Percentiles rank a stretch among this genome's conserved stretches.
These are phyloP conservation scores for Cerastis leucographa DNA, from an alignment of 2,888 invertebrate genomes.

Conservation along the genomic window DNA sequence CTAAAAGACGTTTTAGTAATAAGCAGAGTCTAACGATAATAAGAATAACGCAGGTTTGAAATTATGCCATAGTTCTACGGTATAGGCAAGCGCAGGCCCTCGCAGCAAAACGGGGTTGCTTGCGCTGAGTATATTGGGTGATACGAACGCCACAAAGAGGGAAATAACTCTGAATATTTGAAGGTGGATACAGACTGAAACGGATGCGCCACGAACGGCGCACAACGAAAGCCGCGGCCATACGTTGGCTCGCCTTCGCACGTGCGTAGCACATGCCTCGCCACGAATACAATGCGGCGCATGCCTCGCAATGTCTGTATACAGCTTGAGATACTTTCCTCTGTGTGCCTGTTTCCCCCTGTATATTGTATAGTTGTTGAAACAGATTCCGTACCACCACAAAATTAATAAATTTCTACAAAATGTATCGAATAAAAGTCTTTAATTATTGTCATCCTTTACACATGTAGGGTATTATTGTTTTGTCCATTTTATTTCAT, in stretches of 20 bases:
- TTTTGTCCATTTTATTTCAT: conserved; percentile 71
- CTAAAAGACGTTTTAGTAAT: conserved; percentile 37
- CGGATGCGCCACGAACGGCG: no score
- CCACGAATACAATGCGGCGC: no score
- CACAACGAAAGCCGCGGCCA: no score
- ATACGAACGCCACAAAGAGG: neutral
- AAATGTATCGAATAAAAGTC: conserved; percentile 30
- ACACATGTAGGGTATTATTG: conserved; percentile 35
- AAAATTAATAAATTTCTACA: conserved; percentile 27
- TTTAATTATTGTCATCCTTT: conserved; percentile 25
- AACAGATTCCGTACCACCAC: conserved; percentile 53
- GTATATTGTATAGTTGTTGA: conserved; percentile 12
- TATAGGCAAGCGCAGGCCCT: neutral
- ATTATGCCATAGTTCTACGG: conserved; percentile 28
- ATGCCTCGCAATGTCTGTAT: no score
- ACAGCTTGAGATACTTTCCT: neutral
- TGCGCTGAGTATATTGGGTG: conserved; percentile 9
- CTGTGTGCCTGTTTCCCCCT: neutral
- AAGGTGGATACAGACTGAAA: no score
- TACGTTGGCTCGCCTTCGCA: no score
- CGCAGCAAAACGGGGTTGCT: neutral
- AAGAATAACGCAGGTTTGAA: conserved; percentile 9
- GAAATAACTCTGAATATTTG: neutral
- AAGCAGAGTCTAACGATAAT: conserved; percentile 10
- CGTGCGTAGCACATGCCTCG: no score